Evolutionary conservation across 2,888 invertebrate genomes (phyloP).

Genomic region (Meghimatium bilineatum): DNA sequence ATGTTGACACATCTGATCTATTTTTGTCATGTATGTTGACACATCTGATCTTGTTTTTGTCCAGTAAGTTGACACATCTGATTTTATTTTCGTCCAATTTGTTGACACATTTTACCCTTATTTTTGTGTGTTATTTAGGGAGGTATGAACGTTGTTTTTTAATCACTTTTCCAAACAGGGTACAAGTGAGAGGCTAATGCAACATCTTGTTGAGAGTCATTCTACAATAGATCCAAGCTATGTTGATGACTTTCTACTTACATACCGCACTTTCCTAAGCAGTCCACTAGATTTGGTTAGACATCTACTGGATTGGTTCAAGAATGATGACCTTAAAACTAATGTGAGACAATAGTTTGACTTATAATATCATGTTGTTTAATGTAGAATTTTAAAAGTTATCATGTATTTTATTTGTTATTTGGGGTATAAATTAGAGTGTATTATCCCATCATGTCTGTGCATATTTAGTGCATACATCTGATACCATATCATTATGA

Average conservation of each 20-base stretch:
- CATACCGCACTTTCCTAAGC: slow-evolving; percentile 95
- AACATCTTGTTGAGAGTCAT: slow-evolving; percentile 96
- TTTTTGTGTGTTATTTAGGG: no score
- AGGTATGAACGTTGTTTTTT: no score
- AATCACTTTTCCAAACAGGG: slow-evolving; percentile 79
- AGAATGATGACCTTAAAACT: slow-evolving; percentile 52
- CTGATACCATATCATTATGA: no score
- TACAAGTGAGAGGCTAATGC: slow-evolving; percentile 91
- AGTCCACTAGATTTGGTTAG: slow-evolving; percentile 90
- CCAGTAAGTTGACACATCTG: no score
- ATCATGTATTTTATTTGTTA: background rate
- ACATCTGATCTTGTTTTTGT: no score
- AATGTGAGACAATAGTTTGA: slow-evolving; percentile 24
- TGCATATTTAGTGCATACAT: no score
- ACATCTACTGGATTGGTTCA: slow-evolving; percentile 77
- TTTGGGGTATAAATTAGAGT: background rate
- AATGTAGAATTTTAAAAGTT: no score
- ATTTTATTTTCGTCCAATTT: no score
- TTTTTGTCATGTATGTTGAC: no score
- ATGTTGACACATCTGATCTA: no score
- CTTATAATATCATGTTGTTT: background rate
- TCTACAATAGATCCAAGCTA: slow-evolving; percentile 93
- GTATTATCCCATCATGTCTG: background rate
- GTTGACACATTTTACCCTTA: no score
- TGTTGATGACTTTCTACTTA: slow-evolving; percentile 97